phyloP scores from a whole-genome alignment of 2,113 vertebrate species.

The Phyllostomus discolor region DNA sequence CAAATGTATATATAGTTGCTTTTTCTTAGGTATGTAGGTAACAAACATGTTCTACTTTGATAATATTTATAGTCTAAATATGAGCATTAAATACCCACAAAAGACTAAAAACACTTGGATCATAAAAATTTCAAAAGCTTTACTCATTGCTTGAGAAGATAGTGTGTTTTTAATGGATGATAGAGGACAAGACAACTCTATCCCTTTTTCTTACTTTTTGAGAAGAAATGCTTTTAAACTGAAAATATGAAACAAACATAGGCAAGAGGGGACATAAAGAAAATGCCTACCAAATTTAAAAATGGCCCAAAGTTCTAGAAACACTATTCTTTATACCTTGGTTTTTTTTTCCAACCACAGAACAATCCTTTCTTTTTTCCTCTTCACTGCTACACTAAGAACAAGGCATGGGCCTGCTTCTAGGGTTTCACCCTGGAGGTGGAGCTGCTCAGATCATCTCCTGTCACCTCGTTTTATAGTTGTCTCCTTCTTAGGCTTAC shows the following conservation, averaged over 20 bases:
- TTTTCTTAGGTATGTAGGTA: not conserved
- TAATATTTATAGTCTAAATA: not conserved
- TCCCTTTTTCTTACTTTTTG: not conserved
- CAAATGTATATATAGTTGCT: not conserved
- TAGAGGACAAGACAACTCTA: not conserved
- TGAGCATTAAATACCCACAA: not conserved
- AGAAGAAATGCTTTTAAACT: not conserved
- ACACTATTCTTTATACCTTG: not conserved
- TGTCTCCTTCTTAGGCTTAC: not conserved
- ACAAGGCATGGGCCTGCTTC: not conserved
- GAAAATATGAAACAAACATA: not conserved
- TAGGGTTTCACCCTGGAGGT: not conserved
- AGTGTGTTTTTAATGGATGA: not conserved
- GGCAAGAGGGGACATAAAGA: not conserved
- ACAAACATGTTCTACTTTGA: slow-evolving; percentile 34
- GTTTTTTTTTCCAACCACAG: not conserved
- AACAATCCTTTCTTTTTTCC: not conserved
- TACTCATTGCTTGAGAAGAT: not conserved
- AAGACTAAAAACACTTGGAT: not conserved
- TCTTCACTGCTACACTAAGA: not conserved
- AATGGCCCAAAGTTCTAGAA: not conserved
- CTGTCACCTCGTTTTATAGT: not conserved
- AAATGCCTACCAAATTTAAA: not conserved
- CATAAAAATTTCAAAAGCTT: not conserved
- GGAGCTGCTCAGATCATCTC: not conserved